Conservation (phyloP, 2,888 invertebrate species). For the Habrosyne pyritoides region DNA sequence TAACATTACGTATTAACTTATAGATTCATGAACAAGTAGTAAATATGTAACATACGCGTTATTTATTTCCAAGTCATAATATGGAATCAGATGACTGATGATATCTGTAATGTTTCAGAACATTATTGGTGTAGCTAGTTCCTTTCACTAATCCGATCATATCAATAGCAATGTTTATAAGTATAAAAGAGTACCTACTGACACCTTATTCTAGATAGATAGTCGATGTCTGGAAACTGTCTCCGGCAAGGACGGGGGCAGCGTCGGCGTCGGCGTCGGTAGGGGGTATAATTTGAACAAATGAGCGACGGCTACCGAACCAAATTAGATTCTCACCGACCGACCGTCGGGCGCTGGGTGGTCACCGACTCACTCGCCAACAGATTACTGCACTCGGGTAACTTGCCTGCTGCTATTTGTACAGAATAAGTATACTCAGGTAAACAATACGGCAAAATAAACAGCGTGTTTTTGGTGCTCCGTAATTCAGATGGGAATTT, state of each 20-base stretch:
- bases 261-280: neutral
- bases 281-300: constrained; percentile 78
- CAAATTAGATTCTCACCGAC: constrained; percentile 85
- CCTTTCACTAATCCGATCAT: neutral
- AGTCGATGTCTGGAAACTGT: constrained; percentile 39
- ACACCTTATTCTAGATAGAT: constrained; percentile 5
- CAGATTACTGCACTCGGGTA: constrained; percentile 58
- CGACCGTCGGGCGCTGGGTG: constrained; percentile 38
- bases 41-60: no score
- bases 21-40: neutral
- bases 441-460: neutral
- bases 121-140: no score
- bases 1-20: neutral
- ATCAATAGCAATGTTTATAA: neutral
- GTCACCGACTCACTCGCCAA: constrained; percentile 41
- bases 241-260: constrained; percentile 29
- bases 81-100: no score
- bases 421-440: constrained; percentile 28
- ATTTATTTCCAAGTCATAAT: no score
- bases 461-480: neutral
- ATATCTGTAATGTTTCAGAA: no score
- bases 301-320: constrained; percentile 85
- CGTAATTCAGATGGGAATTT: no score
- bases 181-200: neutral
- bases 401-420: constrained; percentile 49